These are phyloP conservation scores for Meriones psammophilus DNA, from an alignment of 2,797 vertebrate species.

Conservation along the genomic window DNA sequence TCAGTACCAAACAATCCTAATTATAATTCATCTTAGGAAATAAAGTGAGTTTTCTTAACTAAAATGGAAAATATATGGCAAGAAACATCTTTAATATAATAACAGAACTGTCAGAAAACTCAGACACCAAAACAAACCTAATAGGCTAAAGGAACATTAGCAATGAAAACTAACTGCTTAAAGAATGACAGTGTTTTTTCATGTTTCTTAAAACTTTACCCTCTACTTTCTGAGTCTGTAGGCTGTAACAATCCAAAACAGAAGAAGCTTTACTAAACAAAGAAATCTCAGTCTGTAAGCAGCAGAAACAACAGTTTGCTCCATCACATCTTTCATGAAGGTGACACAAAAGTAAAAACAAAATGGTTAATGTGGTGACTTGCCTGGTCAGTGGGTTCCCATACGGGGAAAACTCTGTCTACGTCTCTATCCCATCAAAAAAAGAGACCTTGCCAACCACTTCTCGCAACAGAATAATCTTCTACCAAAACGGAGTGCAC, in stretches of 20 bases:
- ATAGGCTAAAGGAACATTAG: background rate
- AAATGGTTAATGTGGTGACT: background rate
- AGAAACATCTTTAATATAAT: constrained; percentile 64
- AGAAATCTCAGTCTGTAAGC: constrained; percentile 18
- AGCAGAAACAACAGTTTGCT: background rate
- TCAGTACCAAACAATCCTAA: constrained; percentile 61
- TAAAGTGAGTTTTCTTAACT: constrained; percentile 71
- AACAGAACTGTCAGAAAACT: constrained; percentile 49
- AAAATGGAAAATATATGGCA: constrained; percentile 53
- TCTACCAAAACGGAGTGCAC: background rate
- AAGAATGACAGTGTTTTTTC: background rate
- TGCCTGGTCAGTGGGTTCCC: background rate
- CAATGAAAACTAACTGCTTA: constrained; percentile 49
- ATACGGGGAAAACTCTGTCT: background rate
- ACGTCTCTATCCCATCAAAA: background rate
- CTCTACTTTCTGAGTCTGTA: constrained; percentile 9
- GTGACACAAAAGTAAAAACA: background rate
- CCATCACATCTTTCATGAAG: background rate
- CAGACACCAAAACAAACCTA: constrained; percentile 61
- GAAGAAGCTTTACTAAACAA: constrained; percentile 11
- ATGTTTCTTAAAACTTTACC: background rate
- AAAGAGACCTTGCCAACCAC: background rate
- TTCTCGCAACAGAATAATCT: constrained; percentile 44
- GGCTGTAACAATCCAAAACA: constrained; percentile 26
- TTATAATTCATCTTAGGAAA: constrained; percentile 72